Base-by-base conservation (phyloP, 2,888 invertebrate species). In the Melanotus villosus region DNA sequence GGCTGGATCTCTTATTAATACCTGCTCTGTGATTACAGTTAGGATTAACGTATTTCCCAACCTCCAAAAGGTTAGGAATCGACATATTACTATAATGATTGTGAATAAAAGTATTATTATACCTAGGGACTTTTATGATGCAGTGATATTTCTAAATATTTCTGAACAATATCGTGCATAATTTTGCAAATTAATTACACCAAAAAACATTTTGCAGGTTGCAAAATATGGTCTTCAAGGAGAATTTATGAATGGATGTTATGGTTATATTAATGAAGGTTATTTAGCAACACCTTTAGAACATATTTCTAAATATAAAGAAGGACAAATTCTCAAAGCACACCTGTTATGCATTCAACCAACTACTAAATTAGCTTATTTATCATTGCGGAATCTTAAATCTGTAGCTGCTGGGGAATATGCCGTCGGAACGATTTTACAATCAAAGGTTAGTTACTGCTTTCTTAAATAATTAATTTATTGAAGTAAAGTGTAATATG, bases 341-440 rank as follows among this genome's bases (percentile, higher is more conserved):
- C 87, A 90, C 19, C 87, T 93, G 2, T 82, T 93, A 2, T 93
- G 92, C 80, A 85, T 90, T 52, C 87, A 92, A 84, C 92, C 92
- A 9, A 85, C 90, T 0, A 88, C 91, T 0, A 92, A 92, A 81
- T 86, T 90, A 0, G 89, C 90, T 0, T 92, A 90, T 80, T 86
- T 93, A 56, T 90, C 90, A 0, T 84, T 89, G 80, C 76, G 79
- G 57, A 50, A 70, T 4, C 77, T 79, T 0, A 73, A 86, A 68
- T 83, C 83, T 76, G 80, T 72, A 16, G 7, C 47, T 1, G 9
- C 12, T 6, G 23, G 43, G 0, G 32, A 57, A 18, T 80, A 88
- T 1, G 83, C 86, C 36, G 84, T 86, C 1, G 92, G 92, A 1
- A 87, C 88, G 18, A 85, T 91, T 26, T 79, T 91, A 2, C 66